These are phyloP conservation scores for Eolophus roseicapilla DNA, from an alignment of 2,113 vertebrate species.

Conservation along the genomic window DNA sequence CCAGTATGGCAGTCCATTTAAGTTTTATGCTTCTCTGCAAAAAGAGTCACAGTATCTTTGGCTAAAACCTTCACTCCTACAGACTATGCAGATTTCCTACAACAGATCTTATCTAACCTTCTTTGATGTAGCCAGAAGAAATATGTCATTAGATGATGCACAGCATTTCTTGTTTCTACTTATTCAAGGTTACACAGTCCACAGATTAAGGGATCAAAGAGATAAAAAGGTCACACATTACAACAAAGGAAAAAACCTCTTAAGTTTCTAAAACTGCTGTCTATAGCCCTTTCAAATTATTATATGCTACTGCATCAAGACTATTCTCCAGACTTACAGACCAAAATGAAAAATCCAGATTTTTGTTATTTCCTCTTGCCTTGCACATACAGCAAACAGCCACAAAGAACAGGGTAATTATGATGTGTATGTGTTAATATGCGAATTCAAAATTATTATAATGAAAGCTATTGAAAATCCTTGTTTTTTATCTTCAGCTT, in stretches of 20 bases:
- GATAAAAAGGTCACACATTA: neutral
- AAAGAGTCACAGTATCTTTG: slow-evolving; percentile 16
- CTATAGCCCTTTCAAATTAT: neutral
- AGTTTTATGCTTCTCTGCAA: neutral
- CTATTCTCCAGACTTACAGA: neutral
- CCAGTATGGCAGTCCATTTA: neutral
- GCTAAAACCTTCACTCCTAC: neutral
- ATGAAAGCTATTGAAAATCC: neutral
- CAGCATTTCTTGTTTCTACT: slow-evolving; percentile 43
- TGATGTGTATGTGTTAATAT: neutral
- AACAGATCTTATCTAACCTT: slow-evolving; percentile 46
- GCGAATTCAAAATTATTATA: neutral
- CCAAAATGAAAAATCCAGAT: neutral
- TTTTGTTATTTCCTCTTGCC: neutral
- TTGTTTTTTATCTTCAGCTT: neutral
- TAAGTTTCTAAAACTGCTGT: slow-evolving; percentile 5
- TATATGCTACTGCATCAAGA: neutral
- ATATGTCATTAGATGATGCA: neutral
- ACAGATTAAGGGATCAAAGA: slow-evolving; percentile 24
- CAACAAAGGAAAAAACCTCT: slow-evolving; percentile 13
- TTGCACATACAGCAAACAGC: neutral
- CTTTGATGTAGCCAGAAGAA: slow-evolving; percentile 37
- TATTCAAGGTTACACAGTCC: slow-evolving; percentile 46
- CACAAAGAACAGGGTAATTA: neutral
- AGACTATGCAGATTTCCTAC: slow-evolving; percentile 1